These are phyloP conservation scores for Rapana venosa DNA, from an alignment of 2,888 invertebrate species.

Conservation along the genomic window DNA sequence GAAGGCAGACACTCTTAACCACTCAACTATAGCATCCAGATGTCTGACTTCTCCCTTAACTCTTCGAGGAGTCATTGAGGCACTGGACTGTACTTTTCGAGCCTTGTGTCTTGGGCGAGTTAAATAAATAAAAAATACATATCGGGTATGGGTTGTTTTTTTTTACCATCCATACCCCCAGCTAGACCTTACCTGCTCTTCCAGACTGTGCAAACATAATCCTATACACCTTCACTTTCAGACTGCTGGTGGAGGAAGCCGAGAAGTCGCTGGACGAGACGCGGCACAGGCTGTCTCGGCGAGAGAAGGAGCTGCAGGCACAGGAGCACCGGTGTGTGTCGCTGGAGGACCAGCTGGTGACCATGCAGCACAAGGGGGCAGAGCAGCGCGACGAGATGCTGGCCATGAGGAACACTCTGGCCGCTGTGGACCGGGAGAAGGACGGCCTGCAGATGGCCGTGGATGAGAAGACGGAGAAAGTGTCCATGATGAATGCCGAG, in stretches of 20 bases:
- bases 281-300: constrained; percentile 66
- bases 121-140: too few relatives aligned
- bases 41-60: too few relatives aligned
- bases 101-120: too few relatives aligned
- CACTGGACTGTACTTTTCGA: too few relatives aligned
- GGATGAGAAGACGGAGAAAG: constrained; percentile 76
- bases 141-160: too few relatives aligned
- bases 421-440: constrained; percentile 75
- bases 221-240: constrained; percentile 51
- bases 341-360: constrained; percentile 69
- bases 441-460: constrained; percentile 74
- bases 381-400: constrained; percentile 70
- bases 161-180: too few relatives aligned
- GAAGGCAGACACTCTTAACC: too few relatives aligned
- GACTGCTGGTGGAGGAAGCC: constrained; percentile 76
- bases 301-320: constrained; percentile 71
- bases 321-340: constrained; percentile 65
- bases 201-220: too few relatives aligned
- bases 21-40: too few relatives aligned
- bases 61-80: too few relatives aligned
- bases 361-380: constrained; percentile 43
- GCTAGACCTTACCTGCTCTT: too few relatives aligned
- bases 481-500: constrained; percentile 71
- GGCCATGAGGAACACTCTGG: constrained; percentile 69
- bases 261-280: constrained; percentile 73